Evolutionary conservation across 1,140 invertebrate species (phyloP).

Genomic region (Tetramorium simillimum): DNA sequence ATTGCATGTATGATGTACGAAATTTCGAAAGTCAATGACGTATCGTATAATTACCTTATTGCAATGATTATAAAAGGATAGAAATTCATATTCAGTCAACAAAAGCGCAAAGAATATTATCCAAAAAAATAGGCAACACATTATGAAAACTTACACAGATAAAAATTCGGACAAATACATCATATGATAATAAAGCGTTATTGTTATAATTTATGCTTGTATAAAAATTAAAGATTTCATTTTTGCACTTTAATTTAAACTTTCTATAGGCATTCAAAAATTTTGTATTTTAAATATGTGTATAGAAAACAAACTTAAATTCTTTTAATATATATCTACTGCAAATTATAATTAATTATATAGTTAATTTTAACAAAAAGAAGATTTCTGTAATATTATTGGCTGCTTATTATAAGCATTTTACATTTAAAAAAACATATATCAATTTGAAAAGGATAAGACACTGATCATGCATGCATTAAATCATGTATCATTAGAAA

Average conservation of each 20-base stretch:
- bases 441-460: background rate
- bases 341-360: background rate
- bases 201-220: background rate
- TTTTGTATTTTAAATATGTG: background rate
- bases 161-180: too few relatives aligned
- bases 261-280: background rate
- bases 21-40: background rate
- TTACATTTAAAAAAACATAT: background rate
- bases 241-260: background rate
- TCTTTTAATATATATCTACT: too few relatives aligned
- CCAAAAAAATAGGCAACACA: too few relatives aligned
- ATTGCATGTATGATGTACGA: background rate
- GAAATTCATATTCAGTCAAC: background rate
- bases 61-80: background rate
- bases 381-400: background rate
- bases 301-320: background rate
- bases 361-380: background rate
- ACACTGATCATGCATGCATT: background rate
- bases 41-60: background rate
- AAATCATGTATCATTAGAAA: conserved; percentile 14
- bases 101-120: too few relatives aligned
- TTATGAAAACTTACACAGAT: too few relatives aligned
- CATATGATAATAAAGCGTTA: too few relatives aligned
- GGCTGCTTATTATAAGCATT: background rate
- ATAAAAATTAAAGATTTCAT: background rate